Percentiles rank a stretch among this genome's conserved stretches.
phyloP scores from a whole-genome alignment of 2,888 invertebrate genomes.

The Idaea dimidiata region DNA sequence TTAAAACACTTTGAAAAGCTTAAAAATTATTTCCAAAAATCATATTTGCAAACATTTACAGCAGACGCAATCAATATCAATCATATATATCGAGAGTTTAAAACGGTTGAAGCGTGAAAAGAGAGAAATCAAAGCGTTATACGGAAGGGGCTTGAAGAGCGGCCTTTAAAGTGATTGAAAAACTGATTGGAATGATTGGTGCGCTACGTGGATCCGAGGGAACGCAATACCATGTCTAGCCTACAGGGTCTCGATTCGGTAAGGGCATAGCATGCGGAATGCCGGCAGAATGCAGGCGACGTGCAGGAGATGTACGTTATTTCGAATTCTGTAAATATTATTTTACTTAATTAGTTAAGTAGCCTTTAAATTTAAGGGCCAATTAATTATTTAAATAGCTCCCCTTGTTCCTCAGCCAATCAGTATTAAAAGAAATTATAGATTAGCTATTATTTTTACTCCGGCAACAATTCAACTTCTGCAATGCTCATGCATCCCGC shows the following conservation, averaged over 20 bases:
- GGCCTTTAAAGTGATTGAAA: constrained; percentile 59
- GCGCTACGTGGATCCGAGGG: constrained; percentile 37
- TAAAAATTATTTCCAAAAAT: not conserved
- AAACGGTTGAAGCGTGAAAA: constrained; percentile 29
- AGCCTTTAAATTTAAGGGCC: no score
- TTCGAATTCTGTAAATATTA: no score
- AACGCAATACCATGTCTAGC: constrained; percentile 41
- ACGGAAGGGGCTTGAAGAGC: constrained; percentile 28
- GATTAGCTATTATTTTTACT: no score
- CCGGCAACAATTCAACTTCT: no score
- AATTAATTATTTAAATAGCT: no score
- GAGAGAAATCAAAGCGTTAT: constrained; percentile 33
- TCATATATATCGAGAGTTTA: constrained; percentile 29
- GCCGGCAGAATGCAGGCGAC: no score
- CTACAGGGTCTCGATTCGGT: constrained; percentile 24
- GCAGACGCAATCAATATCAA: constrained; percentile 32
- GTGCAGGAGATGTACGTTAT: no score
- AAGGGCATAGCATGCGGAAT: no score
- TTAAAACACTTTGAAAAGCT: not conserved
- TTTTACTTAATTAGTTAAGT: no score
- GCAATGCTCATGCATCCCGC: no score
- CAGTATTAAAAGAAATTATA: no score
- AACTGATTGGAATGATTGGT: constrained; percentile 64
- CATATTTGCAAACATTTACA: constrained; percentile 9
- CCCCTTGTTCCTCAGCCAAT: no score